Conservation (phyloP, 2,797 vertebrate genomes). For the Argya squamiceps region DNA sequence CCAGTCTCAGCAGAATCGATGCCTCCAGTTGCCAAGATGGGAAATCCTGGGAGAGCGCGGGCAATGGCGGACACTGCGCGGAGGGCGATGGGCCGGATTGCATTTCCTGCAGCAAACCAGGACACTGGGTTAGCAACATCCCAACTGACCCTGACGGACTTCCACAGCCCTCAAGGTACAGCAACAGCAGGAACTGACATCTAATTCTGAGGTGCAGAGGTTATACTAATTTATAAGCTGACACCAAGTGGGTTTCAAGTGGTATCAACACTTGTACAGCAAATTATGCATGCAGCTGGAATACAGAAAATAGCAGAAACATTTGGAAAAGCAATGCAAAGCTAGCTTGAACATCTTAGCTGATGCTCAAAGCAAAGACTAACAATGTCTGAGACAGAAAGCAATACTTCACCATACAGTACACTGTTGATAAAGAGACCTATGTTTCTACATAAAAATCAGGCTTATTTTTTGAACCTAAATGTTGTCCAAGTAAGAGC, state of each 20-base stretch:
- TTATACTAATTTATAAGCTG: background rate
- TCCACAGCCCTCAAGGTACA: background rate
- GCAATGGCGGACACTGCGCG: constrained; percentile 88
- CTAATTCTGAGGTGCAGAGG: background rate
- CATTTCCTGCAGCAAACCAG: constrained; percentile 81
- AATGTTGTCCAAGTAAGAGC: background rate
- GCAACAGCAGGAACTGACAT: background rate
- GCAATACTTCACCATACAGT: background rate
- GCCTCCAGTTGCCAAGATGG: constrained; percentile 90
- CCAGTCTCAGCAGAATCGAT: constrained; percentile 94
- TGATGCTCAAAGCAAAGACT: constrained; percentile 40
- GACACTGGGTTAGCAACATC: background rate
- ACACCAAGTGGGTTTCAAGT: background rate
- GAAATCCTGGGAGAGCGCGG: constrained; percentile 86
- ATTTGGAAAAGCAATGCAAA: background rate
- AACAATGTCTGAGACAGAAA: constrained; percentile 9
- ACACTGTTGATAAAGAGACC: background rate
- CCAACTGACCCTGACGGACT: background rate
- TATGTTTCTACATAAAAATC: background rate
- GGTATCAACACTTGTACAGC: background rate
- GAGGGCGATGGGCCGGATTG: constrained; percentile 90
- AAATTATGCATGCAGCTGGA: background rate
- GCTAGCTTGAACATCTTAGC: background rate
- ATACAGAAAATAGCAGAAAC: background rate
- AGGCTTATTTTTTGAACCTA: background rate